phyloP scores from a whole-genome alignment of 2,113 vertebrate species.

The Chinchilla lanigera region DNA sequence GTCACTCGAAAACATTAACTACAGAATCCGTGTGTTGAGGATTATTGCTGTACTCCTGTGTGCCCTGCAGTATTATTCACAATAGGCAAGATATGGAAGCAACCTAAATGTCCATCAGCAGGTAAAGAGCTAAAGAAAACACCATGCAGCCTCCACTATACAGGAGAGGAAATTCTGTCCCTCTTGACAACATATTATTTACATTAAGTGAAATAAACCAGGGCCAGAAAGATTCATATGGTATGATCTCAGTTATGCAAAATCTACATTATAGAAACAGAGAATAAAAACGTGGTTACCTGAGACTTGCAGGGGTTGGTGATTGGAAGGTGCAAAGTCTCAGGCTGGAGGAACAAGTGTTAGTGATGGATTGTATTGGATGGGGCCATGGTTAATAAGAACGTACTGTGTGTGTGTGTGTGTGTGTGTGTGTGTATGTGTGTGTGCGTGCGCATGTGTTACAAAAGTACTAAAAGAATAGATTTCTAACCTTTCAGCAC shows the following conservation, averaged over 20 bases:
- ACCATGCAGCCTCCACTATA: no score
- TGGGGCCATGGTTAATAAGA: neutral
- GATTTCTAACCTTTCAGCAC: neutral
- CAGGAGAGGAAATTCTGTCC: neutral
- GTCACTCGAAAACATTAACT: neutral
- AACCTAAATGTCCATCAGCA: neutral
- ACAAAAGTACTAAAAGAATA: neutral
- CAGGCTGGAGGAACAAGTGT: neutral
- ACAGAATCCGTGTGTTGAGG: neutral
- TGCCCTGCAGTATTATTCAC: neutral
- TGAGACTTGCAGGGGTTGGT: fast-evolving
- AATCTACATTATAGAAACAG: neutral
- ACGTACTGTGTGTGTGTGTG: neutral
- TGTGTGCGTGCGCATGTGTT: neutral
- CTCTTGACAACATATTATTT: neutral
- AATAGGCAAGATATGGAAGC: neutral
- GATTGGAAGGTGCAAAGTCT: neutral
- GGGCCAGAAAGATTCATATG: neutral
- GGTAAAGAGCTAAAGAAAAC: neutral
- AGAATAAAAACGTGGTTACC: neutral
- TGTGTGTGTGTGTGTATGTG: neutral
- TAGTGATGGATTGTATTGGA: neutral
- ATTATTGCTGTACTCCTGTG: neutral
- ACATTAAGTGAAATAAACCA: neutral
- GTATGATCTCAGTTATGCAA: neutral